These are phyloP conservation scores for Camponotus floridanus DNA, from an alignment of 1,140 invertebrate genomes.

Conservation along the genomic window DNA sequence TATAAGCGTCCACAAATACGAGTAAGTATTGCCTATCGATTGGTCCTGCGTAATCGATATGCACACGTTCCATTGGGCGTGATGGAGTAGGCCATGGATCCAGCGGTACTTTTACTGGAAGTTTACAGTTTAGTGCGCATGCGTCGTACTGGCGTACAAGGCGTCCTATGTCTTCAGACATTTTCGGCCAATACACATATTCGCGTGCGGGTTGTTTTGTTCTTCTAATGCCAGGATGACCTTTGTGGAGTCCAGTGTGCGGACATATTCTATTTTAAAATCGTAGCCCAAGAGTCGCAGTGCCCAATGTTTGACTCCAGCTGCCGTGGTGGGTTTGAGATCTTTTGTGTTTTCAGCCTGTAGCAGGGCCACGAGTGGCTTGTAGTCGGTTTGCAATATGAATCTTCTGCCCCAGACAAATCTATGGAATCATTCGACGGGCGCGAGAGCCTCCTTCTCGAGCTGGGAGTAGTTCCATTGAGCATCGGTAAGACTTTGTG, in stretches of 20 bases:
- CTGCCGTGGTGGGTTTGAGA: neutral
- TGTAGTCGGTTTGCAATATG: constrained; percentile 27
- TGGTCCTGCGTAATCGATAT: constrained; percentile 70
- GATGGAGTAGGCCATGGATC: constrained; percentile 65
- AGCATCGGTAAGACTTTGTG: neutral
- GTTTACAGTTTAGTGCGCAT: constrained; percentile 65
- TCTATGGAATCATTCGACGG: constrained; percentile 9
- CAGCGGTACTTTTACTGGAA: constrained; percentile 62
- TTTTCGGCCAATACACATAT: constrained; percentile 85
- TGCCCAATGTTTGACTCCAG: constrained; percentile 6
- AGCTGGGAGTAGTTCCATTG: constrained; percentile 13
- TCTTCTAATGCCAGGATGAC: constrained; percentile 85
- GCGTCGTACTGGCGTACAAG: constrained; percentile 78
- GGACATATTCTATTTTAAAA: neutral
- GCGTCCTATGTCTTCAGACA: constrained; percentile 84
- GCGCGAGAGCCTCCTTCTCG: neutral
- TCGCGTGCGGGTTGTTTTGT: constrained; percentile 86
- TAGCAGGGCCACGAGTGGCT: neutral
- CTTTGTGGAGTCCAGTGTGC: constrained; percentile 79
- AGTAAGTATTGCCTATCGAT: constrained; percentile 63
- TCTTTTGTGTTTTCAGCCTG: neutral
- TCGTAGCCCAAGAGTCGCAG: neutral
- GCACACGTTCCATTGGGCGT: constrained; percentile 67
- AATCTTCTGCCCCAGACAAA: constrained; percentile 24
- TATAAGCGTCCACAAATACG: constrained; percentile 71